Base-by-base conservation (phyloP, 2,113 vertebrate species). In the Solea solea region DNA sequence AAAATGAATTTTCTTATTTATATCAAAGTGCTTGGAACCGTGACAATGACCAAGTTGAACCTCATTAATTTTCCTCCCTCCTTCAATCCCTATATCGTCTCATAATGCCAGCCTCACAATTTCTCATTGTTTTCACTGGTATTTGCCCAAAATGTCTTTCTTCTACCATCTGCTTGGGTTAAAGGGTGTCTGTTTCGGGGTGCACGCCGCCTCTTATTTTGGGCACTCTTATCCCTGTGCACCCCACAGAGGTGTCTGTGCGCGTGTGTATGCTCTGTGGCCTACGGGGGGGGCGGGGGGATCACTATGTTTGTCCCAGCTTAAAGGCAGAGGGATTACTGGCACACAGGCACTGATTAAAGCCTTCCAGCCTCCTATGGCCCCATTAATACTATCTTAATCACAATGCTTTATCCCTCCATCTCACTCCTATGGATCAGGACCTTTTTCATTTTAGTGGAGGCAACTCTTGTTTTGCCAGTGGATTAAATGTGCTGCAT, bases 381-480 rank as follows among this genome's bases (percentile, higher is more conserved):
- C 91, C 90, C 91, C 89, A 93, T 93, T 94, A 94, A 94, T 94
- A 93, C 92, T 92, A 91, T 93, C 92, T 94, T 94, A 94, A 94
- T 93, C 92, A 94, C 92, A 92, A 91, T 89, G 91, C 89, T 93
- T 94, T 91, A 93, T 94, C 93, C 92, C 86, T 87, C 81, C 81
- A 89, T 90, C 90, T 68, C 80, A 72, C 86, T 90, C 89, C 90
- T 89, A 83, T 88, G 88, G 92, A 89, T 93, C 88, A 91, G 86
- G 86, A 91, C 90, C 89, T 93, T 92, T 21, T 91, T 93, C 88
- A 90, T 92, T 93, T 91, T 91, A 87, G 86, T 81, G 84, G 77
- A 85, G 87, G 90, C 67, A 78, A 72, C 82, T 86, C 87, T 90
- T 93, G 91, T 94, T 93, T 93, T 88, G 86, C 73, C 83, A 74